Base-by-base conservation (phyloP, 2,113 vertebrate genomes). In the Saimiri boliviensis region DNA sequence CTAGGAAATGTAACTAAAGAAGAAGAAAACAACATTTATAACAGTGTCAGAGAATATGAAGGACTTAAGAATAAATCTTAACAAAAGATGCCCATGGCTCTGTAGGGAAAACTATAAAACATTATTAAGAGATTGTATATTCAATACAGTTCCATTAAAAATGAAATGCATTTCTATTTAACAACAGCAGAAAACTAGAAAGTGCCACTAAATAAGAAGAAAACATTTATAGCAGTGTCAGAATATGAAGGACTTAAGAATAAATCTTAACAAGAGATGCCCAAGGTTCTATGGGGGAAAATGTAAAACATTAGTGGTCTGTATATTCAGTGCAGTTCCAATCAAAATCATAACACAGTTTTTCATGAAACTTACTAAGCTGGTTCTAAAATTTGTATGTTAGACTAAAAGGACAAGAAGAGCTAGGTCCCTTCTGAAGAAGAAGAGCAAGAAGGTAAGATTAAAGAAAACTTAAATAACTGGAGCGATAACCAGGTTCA, bases 41-140 rank as follows among this genome's bases (percentile, higher is more conserved):
- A 93, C 13, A 85, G 42, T 86, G 66, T 66, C 83, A 90, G 86
- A 95, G 74, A 89, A 93, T 82, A 79, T 81, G 45, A 92, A 76
- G 45, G 40, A 93, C 13, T 96, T 93, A 86, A 56, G 40, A 93
- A 85, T 94, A 86, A 85, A 82, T 89, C 52, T 91, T 77, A 93
- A 85, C 23, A 93, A 95, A 93, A 86, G 66, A 94, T 76, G 32
- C 49, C 56, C 30, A 45, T 35, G 92, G 54, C 49, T 90, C 73
- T 94, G 77, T 11, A 91, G 56, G 47, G 32, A 94, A 95, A 96
- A 77, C 52, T 92, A 42, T 90, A 71, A 93, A 74, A 92, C 42
- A 76, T 84, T 80, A 70, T 76, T 68, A 76, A 77, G 83, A 91
- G 60, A 60, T 25, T 60, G 23, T 30, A 30, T 30, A 30, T 63